Evolutionary conservation across 2,888 invertebrate species (phyloP), one percentile per base, ranked within the genome.

Genomic region (Morpho deidamia): DNA sequence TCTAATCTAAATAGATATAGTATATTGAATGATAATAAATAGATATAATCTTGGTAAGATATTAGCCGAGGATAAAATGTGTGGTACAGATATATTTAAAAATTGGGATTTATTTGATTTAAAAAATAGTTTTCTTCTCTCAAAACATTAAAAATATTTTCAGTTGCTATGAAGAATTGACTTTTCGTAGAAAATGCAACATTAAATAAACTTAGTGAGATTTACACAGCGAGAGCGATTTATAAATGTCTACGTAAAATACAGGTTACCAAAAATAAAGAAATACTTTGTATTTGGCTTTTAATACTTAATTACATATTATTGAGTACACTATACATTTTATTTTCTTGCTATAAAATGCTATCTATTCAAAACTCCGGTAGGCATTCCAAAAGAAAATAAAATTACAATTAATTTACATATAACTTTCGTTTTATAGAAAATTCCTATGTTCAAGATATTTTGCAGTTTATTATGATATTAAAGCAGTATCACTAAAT

Each of bases 401-500:
- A 70, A 78, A 80, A 78, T 77, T 85, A 85, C 80, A 85, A 86
- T 83, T 85, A 65, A 85, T 80, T 81, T 78, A 68, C 71, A 76
- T 72, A 73, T 78, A 83, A 71, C 72, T 78, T 83, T 85, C 78
- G 78, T 86, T 85, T 84, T 83, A 86, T 87, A 87, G 87, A 89
- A 88, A 89, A 84, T 74, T 84, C 78, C 87, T 88, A 87, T 86
- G 81, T 76, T 83, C 78, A 83, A 86, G 82, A 83, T 82, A 84
- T 82, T 78, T 78, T 71, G 88, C 85, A 76, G 64, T 85, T 88
- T 87, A 88, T 87, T 74, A 86, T 85, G 86, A 85, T 89, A 88
- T 88, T 89, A 89, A 89, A 89, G 89, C 89, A 85, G 84, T 88
- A 88, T 86, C 88, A 88, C 88, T 89, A 88, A 77, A 82, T 83